Evolutionary conservation across 2,113 vertebrate species (phyloP), one percentile per base, ranked within the genome.

Genomic region (Lanius collurio): DNA sequence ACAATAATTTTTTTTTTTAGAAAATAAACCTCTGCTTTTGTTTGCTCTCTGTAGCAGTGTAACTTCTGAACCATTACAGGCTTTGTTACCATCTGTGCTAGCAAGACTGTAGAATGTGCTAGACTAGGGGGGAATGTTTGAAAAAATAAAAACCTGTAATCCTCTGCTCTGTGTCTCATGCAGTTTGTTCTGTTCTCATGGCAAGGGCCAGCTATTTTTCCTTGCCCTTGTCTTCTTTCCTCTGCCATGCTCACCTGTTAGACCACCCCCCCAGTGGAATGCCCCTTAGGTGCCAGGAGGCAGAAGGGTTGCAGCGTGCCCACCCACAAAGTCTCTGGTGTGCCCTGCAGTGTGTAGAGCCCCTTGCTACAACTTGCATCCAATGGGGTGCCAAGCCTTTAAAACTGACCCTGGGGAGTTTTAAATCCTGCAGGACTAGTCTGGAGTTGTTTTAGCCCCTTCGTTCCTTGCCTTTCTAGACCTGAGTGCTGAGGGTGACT

Each of bases 111-210:
- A 97, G 95, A 97, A 94, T 87, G 94, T 96, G 92, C 95, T 97
- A 96, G 95, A 96, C 90, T 97, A 96, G 94, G 84, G 95, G 87
- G 76, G 92, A 95, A 91, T 82, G 91, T 97, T 97, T 97, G 95
- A 95, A 93, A 93, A 94, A 97, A 97, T 97, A 97, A 97, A 97
- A 95, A 89, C 85, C 94, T 97, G 76, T 97, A 97, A 96, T 95
- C 96, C 89, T 97, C 74, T 94, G 59, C 35, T 69, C 50, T 88
- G 87, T 93, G 94, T 97, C 95, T 91, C 69, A 46, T 94, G 64
- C 15, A 0, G 30, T 95, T 95, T 97, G 68, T 88, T 96, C 65
- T 55, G 57, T 80, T 87, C 41, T 49, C 10, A 57, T 7, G 24
- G 39, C 11, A 44, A 69, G 50, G 71, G 30, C 14, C 15, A 49